These are phyloP conservation scores for Alexandromys fortis DNA, from an alignment of 2,113 vertebrate genomes.

Conservation along the genomic window DNA sequence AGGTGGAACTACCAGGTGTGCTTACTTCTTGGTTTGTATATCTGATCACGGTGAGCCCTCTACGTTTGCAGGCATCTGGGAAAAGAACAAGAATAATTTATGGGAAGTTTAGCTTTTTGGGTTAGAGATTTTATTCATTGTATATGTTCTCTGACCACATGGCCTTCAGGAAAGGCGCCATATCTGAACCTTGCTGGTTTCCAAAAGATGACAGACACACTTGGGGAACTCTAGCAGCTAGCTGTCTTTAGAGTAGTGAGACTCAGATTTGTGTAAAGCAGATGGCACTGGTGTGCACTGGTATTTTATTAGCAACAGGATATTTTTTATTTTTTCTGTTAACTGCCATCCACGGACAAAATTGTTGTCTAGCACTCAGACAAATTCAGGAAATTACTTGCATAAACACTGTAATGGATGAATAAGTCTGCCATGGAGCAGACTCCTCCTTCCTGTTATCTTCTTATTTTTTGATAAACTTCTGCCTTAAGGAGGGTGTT, in stretches of 20 bases:
- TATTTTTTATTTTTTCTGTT: neutral
- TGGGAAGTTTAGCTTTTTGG: neutral
- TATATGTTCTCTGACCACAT: neutral
- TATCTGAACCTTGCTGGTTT: neutral
- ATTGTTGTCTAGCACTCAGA: neutral
- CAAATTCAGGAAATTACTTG: neutral
- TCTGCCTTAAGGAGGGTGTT: neutral
- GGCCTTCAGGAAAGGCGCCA: neutral
- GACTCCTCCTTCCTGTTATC: neutral
- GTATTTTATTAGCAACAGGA: neutral
- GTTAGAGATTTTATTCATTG: neutral
- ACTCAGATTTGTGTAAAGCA: neutral
- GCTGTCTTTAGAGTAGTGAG: neutral
- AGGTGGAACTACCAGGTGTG: accelerated
- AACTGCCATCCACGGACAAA: neutral
- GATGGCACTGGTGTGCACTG: too few relatives aligned
- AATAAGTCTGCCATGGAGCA: neutral
- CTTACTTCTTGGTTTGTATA: neutral
- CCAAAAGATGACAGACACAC: neutral
- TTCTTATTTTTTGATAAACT: neutral
- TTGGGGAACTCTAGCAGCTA: neutral
- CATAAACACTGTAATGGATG: neutral
- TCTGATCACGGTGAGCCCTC: neutral
- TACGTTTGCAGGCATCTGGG: neutral
- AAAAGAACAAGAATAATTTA: neutral